Conservation (phyloP, 2,797 vertebrate species). For the Rhodeus uyekii region DNA sequence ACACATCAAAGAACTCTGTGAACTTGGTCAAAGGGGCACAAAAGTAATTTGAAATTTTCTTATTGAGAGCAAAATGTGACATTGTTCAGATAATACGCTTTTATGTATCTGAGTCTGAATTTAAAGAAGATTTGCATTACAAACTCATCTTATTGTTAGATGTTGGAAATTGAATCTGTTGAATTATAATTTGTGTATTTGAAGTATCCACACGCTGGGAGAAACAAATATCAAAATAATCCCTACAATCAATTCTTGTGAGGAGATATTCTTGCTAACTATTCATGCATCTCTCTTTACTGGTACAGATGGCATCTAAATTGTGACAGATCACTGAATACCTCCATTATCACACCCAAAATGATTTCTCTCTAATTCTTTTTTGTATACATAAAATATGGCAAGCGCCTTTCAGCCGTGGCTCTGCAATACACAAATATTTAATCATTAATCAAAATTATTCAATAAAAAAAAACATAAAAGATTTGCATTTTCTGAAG, state of each 20-base stretch:
- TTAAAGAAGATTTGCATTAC: conserved; percentile 1
- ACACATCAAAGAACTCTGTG: conserved; percentile 48
- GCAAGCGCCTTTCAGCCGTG: neutral
- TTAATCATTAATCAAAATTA: neutral
- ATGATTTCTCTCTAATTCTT: conserved; percentile 1
- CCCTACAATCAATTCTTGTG: conserved; percentile 20
- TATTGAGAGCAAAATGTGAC: neutral
- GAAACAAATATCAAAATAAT: conserved; percentile 34
- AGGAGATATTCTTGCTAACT: neutral
- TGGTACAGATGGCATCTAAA: conserved; percentile 20
- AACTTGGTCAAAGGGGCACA: conserved; percentile 27
- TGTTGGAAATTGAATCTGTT: conserved; percentile 1
- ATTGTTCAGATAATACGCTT: neutral
- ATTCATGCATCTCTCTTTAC: conserved; percentile 3
- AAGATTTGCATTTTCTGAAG: neutral
- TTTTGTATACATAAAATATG: neutral
- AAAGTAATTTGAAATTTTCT: conserved; percentile 13
- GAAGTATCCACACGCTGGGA: conserved; percentile 13
- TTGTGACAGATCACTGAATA: conserved; percentile 10
- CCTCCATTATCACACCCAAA: conserved; percentile 2
- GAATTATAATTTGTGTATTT: conserved; percentile 24
- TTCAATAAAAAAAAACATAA: neutral
- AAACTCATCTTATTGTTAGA: neutral
- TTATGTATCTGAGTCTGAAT: neutral
- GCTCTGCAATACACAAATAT: neutral